phyloP scores from a whole-genome alignment of 2,797 vertebrate genomes.

The Sparidentex hasta region DNA sequence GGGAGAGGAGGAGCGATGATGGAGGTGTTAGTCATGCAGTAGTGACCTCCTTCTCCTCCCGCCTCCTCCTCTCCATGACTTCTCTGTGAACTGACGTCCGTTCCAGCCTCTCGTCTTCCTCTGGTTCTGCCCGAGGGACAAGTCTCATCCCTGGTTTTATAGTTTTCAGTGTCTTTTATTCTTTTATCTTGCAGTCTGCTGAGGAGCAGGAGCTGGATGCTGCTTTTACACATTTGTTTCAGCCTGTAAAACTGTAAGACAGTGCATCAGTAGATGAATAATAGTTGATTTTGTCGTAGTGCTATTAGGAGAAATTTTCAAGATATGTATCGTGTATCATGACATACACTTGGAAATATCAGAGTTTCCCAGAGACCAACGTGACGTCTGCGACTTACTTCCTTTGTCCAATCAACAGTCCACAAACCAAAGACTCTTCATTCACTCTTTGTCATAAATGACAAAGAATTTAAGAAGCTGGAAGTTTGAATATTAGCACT shows the following conservation, averaged over 20 bases:
- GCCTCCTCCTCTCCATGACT: conserved; percentile 25
- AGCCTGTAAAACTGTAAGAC: background rate
- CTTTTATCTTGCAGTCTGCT: background rate
- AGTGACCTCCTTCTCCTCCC: conserved; percentile 52
- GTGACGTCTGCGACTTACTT: too few species aligned
- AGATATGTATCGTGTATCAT: too few species aligned
- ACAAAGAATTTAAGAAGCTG: too few species aligned
- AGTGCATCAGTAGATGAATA: background rate
- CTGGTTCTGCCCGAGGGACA: conserved; percentile 16
- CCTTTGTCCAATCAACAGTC: too few species aligned
- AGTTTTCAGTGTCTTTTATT: background rate
- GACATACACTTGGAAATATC: too few species aligned
- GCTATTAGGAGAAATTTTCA: too few species aligned
- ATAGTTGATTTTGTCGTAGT: background rate
- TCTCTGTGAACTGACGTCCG: conserved; percentile 33
- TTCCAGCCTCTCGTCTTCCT: conserved; percentile 1
- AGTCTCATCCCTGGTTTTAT: conserved; percentile 25
- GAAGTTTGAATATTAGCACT: too few species aligned
- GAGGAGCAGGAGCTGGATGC: background rate
- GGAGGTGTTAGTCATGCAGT: conserved; percentile 68
- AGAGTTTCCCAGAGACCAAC: too few species aligned
- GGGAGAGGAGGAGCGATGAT: conserved; percentile 36
- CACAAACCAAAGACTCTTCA: too few species aligned
- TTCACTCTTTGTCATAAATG: too few species aligned
- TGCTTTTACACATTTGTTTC: background rate